Conservation (phyloP, 2,113 vertebrate genomes). For the Pica pica region DNA sequence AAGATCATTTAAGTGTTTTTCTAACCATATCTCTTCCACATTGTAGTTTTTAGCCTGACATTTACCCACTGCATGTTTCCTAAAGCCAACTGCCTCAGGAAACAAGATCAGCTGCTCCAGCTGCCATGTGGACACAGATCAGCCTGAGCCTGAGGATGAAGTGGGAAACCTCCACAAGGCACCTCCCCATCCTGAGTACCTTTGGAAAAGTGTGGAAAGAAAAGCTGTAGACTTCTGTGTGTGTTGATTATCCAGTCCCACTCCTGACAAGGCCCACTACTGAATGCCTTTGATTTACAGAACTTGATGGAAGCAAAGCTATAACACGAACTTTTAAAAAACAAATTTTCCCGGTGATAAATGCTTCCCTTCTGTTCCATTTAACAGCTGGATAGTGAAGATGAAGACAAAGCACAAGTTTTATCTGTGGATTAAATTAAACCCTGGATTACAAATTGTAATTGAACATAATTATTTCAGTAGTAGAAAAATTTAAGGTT, state of each 20-base stretch:
- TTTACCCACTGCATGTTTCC: neutral
- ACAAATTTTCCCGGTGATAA: neutral
- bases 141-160: neutral
- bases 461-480: slow-evolving; percentile 32
- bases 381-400: slow-evolving; percentile 4
- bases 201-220: neutral
- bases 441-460: neutral
- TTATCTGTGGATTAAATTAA: slow-evolving; percentile 4
- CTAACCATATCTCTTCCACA: neutral
- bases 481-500: neutral
- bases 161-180: neutral
- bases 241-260: neutral
- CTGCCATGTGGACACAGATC: accelerated
- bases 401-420: slow-evolving; percentile 20
- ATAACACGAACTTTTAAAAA: neutral
- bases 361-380: slow-evolving; percentile 7
- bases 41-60: neutral
- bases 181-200: neutral
- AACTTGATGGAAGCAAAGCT: neutral
- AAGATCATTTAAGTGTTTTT: neutral
- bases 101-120: neutral
- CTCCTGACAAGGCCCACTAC: neutral
- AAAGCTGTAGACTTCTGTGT: neutral
- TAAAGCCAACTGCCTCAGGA: neutral
- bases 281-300: neutral